Conservation (phyloP, 2,888 invertebrate species). For the Syrista parreyssii region DNA sequence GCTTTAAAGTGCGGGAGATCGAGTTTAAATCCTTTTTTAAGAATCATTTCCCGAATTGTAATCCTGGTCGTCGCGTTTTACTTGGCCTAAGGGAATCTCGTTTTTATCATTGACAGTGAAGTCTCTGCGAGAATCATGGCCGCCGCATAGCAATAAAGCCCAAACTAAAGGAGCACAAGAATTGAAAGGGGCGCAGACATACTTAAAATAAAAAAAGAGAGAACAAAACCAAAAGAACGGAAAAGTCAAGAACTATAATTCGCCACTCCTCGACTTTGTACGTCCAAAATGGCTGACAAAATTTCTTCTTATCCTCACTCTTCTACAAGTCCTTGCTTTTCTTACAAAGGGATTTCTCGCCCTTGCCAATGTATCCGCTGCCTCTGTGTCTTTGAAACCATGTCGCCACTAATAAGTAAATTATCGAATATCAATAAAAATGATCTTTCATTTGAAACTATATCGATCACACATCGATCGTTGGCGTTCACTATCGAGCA, state of each 20-base stretch:
- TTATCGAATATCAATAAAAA: conserved; percentile 11
- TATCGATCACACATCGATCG: not conserved
- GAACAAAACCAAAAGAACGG: not conserved
- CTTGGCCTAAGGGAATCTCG: not conserved
- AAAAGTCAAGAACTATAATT: not conserved
- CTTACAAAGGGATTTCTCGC: conserved; percentile 41
- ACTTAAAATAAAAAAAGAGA: not conserved
- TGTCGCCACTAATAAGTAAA: conserved; percentile 21
- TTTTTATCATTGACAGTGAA: not conserved
- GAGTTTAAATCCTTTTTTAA: conserved; percentile 43
- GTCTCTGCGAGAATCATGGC: not conserved
- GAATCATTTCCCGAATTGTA: conserved; percentile 21
- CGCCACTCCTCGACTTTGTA: not conserved
- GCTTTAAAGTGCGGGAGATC: conserved; percentile 40
- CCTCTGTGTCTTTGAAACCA: conserved; percentile 36
- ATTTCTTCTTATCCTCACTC: not conserved
- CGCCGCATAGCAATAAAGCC: not conserved
- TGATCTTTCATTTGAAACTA: not conserved
- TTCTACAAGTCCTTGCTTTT: conserved; percentile 13
- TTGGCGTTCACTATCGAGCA: not conserved
- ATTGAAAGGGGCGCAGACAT: not conserved
- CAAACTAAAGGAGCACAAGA: not conserved
- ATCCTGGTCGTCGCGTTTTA: not conserved
- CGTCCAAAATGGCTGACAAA: not conserved
- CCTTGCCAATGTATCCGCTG: conserved; percentile 29